phyloP scores from a whole-genome alignment of 2,888 invertebrate species.

The Papilio elwesi region DNA sequence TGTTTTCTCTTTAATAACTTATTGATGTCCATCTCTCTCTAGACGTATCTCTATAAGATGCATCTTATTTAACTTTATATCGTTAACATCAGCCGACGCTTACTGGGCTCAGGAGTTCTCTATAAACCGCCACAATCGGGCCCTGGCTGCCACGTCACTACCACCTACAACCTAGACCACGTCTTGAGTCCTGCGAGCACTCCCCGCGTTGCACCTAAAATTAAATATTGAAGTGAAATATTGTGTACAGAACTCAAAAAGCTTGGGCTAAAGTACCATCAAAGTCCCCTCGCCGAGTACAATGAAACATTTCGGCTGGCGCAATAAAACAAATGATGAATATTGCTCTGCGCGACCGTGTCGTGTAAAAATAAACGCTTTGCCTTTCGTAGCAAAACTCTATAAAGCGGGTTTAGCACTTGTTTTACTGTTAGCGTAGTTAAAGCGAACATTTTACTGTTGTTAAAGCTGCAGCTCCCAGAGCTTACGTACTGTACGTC shows the following conservation, averaged over 20 bases:
- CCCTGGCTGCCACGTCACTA: too few species aligned
- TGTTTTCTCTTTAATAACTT: too few species aligned
- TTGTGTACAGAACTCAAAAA: not conserved
- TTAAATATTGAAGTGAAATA: constrained; percentile 6
- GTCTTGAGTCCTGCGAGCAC: too few species aligned
- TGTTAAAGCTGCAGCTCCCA: constrained; percentile 34
- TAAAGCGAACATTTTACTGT: constrained; percentile 46
- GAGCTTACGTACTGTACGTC: not conserved
- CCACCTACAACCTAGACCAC: too few species aligned
- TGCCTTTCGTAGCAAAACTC: constrained; percentile 30
- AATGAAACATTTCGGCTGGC: constrained; percentile 10
- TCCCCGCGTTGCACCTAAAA: too few species aligned
- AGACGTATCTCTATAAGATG: too few species aligned
- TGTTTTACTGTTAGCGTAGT: constrained; percentile 33
- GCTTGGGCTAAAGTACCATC: not conserved
- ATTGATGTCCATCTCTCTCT: too few species aligned
- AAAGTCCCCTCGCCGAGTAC: constrained; percentile 2
- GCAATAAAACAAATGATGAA: constrained; percentile 36
- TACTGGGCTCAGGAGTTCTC: too few species aligned
- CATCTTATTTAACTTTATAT: too few species aligned
- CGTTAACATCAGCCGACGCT: too few species aligned
- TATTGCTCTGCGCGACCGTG: constrained; percentile 21
- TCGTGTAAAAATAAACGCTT: constrained; percentile 34
- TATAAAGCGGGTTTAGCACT: constrained; percentile 20
- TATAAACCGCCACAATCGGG: too few species aligned